Evolutionary conservation across 2,797 vertebrate species (phyloP).

Genomic region (Rhinatrema bivittatum): DNA sequence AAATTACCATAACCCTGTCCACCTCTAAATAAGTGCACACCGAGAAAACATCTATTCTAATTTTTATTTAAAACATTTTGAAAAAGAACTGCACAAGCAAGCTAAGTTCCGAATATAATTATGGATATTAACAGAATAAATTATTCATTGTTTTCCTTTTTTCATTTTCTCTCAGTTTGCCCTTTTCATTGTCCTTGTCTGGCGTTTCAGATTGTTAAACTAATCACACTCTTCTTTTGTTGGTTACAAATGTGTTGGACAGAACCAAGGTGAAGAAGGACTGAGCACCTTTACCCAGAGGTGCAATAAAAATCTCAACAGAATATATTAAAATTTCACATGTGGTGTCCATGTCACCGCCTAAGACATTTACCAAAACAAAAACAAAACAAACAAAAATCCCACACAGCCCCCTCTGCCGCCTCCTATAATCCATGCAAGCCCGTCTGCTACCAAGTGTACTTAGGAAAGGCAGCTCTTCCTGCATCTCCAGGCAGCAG

Average conservation of each 20-base stretch:
- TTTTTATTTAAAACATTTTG: background rate
- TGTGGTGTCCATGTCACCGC: background rate
- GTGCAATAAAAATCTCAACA: background rate
- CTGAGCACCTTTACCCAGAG: background rate
- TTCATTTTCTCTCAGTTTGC: background rate
- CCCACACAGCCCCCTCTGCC: no score
- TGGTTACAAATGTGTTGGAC: background rate
- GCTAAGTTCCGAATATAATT: background rate
- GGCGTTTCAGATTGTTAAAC: background rate
- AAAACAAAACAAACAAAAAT: no score
- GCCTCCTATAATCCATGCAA: background rate
- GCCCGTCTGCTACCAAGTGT: background rate
- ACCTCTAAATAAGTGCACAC: background rate
- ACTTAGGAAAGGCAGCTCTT: background rate
- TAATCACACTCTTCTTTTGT: background rate
- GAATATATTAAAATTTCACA: background rate
- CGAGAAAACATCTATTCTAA: background rate
- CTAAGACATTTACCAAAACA: slow-evolving; percentile 2
- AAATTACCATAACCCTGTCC: background rate
- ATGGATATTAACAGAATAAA: background rate
- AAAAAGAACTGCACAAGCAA: background rate
- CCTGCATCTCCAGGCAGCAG: no score
- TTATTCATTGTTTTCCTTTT: no score
- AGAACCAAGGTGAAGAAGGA: background rate
- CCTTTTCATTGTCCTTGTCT: background rate